Base-by-base conservation (phyloP, 1,140 invertebrate genomes). In the Agrypnia vestita region DNA sequence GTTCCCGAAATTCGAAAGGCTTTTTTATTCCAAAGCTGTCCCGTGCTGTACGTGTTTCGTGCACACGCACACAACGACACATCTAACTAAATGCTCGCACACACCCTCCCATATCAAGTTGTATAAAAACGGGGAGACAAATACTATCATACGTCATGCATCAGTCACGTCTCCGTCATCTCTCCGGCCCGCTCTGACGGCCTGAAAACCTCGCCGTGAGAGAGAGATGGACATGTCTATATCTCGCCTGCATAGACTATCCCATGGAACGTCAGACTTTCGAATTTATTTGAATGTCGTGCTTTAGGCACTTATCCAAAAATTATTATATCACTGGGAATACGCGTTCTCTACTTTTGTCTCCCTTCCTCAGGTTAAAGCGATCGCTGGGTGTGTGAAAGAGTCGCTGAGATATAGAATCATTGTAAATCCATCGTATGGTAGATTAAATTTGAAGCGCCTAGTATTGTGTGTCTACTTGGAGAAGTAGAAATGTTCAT, bases 41-140 rank as follows among this genome's bases (percentile, higher is more conserved):
- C 81, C n/a, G 17, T 59, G n/a, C 25, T 35, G 62, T 69, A 61
- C 56, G 76, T 82, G 55, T 46, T 80, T 75, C 51, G 76, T 76
- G 76, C 79, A 83, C 82, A 80, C 80, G 79, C 79, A 83, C 82
- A 35, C 47, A 80, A 76, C 53, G 76, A 78, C 76, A 79, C 6
- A 1, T 78, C 80, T 78, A 76, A 80, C 75, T 80, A 82, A 82
- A 82, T 82, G 78, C 78, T 80, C 76, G 35, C 78, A 80, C 76
- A 82, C 78, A 80, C 76, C 81, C 78, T 80, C 81, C 78, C 81
- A 13, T 74, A 56, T 21, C 51, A 47, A 55, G 71, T 35, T 35
- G 25, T 56, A 74, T 56, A 74, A 56, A 71, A 74, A 55, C 25
- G 44, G 64, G 51, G 76, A 78, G 64, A 78, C 76, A n/a, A 71